Base-by-base conservation (phyloP, 2,888 invertebrate species). In the Eudemis profundana region DNA sequence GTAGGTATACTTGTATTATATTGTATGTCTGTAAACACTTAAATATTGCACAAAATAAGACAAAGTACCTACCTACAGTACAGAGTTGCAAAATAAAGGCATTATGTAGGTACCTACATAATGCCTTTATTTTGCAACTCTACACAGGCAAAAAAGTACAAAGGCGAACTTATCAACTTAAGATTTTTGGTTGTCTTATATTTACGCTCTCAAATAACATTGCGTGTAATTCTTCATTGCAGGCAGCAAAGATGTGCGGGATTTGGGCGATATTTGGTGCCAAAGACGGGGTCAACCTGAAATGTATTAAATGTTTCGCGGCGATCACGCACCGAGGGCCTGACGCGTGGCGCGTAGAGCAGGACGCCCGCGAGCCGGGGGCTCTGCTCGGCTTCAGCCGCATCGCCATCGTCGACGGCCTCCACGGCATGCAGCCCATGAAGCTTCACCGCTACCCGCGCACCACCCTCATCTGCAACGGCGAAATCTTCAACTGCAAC, bases 401-500 rank as follows among this genome's bases (percentile, higher is more conserved):
- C 70, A 84, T 96, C 46, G 87, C 95, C 14, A 96, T 96, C 73
- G 94, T 96, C 4, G 96, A 96, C 77, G 90, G 94, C 44, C 87
- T 94, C 0, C 94, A 95, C 82, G 96, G 96, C 51, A 96, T 96
- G 96, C 96, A 96, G 77, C 96, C 96, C 0, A 95, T 96, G 95
- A 94, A 94, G 68, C 83, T 96, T 8, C 94, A 94, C 76, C 85
- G 93, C 73, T 95, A 93, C 82, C 96, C 96, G 3, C 90, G 94
- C 68, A 86, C 95, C 57, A 93, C 93, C 70, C 87, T 96, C 47
- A 89, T 96, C 53, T 96, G 96, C 87, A 97, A 97, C 81, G 97
- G 97, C 50, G 97, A 97, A 93, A 94, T 97, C 72, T 98, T 97
- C 89, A 97, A 98, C 92, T 94, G 79, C 76, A 93, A 94, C 79